phyloP scores from a whole-genome alignment of 2,113 vertebrate genomes.

The Silurus glanis region DNA sequence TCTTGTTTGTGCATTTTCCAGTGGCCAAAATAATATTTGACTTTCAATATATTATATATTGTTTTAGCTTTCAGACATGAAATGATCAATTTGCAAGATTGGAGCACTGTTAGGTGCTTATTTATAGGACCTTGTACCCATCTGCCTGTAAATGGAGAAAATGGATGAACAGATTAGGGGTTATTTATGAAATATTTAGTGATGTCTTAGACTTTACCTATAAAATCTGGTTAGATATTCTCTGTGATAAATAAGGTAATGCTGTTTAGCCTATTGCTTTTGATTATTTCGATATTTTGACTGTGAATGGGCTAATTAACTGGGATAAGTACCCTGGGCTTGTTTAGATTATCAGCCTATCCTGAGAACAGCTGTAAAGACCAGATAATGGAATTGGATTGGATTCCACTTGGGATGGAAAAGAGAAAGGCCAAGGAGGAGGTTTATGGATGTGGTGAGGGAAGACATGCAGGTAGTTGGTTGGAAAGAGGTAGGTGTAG shows the following conservation, averaged over 20 bases:
- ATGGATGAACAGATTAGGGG: too few species aligned
- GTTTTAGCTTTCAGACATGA: neutral
- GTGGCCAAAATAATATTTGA: neutral
- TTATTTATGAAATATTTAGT: neutral
- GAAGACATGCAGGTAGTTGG: too few species aligned
- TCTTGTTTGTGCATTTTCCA: neutral
- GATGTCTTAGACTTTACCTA: neutral
- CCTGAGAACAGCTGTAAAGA: neutral
- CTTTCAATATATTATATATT: neutral
- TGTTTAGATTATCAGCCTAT: neutral
- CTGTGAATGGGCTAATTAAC: neutral
- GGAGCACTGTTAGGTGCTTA: neutral
- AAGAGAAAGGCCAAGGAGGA: too few species aligned
- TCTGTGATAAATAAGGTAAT: neutral
- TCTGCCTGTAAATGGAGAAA: neutral
- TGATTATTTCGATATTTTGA: neutral
- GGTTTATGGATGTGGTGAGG: too few species aligned
- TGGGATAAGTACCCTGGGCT: neutral
- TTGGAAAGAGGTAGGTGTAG: too few species aligned
- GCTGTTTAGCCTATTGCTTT: neutral
- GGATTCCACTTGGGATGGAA: neutral
- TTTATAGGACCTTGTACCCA: neutral
- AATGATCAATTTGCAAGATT: neutral
- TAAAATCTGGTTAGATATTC: neutral
- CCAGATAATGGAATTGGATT: neutral